Conservation (phyloP, 2,888 invertebrate species). For the Lycocerus yunnanus region DNA sequence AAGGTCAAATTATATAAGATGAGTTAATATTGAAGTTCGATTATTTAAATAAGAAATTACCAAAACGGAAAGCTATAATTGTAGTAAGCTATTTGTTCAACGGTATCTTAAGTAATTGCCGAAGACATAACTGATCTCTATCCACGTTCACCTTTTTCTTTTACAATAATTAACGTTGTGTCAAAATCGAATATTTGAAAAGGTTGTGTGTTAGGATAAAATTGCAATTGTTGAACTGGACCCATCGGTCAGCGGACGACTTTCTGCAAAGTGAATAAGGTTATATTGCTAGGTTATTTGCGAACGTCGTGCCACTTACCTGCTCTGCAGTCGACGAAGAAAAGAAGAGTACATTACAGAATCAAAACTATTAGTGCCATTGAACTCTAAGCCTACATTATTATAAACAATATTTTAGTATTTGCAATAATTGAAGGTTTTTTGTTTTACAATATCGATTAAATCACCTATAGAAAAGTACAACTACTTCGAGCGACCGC, state of each 20-base stretch:
- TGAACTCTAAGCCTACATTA: constrained; percentile 38
- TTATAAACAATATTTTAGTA: background rate
- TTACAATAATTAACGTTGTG: background rate
- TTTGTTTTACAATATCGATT: too few species aligned
- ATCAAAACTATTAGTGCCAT: constrained; percentile 41
- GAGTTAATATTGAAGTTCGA: background rate
- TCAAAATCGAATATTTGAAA: background rate
- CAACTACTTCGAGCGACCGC: too few species aligned
- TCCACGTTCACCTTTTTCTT: background rate
- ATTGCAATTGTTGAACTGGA: constrained; percentile 19
- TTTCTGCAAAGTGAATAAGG: constrained; percentile 50
- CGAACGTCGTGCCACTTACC: constrained; percentile 54
- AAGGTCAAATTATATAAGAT: background rate
- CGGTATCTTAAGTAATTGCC: constrained; percentile 6
- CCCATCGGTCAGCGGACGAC: constrained; percentile 36
- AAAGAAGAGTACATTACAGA: constrained; percentile 55
- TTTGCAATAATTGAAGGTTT: background rate
- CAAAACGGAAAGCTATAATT: background rate
- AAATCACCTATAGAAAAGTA: too few species aligned
- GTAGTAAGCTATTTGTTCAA: background rate
- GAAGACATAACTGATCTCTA: background rate
- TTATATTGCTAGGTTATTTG: constrained; percentile 50
- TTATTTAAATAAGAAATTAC: background rate
- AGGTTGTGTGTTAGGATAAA: background rate
- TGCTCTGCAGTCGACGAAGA: constrained; percentile 50